Percentiles rank a stretch among this genome's conserved stretches.
phyloP scores from a whole-genome alignment of 2,113 vertebrate genomes.

The Glaucidium brasilianum region DNA sequence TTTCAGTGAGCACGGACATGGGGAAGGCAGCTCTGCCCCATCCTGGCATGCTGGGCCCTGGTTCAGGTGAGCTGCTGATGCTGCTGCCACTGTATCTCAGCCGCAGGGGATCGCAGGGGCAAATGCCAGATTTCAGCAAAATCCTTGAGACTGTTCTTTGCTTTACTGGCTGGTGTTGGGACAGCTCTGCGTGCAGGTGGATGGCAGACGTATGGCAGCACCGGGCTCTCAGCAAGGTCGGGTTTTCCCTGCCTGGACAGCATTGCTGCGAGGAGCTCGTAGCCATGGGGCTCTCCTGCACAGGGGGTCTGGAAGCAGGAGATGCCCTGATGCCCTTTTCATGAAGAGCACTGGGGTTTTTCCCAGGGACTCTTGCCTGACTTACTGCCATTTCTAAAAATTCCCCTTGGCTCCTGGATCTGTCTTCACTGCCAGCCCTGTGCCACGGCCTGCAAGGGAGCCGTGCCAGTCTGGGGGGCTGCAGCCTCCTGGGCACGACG shows the following conservation, averaged over 20 bases:
- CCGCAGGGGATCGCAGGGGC: not conserved
- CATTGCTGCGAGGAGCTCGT: accelerated
- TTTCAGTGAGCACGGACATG: accelerated
- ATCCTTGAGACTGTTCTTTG: not conserved
- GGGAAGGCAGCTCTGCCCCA: not conserved
- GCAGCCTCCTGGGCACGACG: not conserved
- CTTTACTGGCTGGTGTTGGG: not conserved
- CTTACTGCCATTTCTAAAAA: not conserved
- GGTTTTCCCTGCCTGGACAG: not conserved
- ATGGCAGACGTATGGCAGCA: not conserved
- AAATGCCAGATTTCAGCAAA: not conserved
- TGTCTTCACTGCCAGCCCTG: not conserved
- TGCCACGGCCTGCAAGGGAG: not conserved
- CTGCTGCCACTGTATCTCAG: not conserved
- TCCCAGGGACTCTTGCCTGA: not conserved
- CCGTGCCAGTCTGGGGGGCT: not conserved
- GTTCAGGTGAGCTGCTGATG: not conserved
- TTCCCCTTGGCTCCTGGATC: not conserved
- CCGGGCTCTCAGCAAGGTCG: not conserved
- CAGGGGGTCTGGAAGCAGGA: not conserved
- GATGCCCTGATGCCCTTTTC: not conserved
- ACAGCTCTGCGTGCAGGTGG: not conserved
- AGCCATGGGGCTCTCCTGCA: not conserved
- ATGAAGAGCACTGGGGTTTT: not conserved
- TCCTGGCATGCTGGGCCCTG: not conserved